These are phyloP conservation scores for Lasioglossum oenotherae DNA, from an alignment of 2,888 invertebrate species.

Conservation along the genomic window DNA sequence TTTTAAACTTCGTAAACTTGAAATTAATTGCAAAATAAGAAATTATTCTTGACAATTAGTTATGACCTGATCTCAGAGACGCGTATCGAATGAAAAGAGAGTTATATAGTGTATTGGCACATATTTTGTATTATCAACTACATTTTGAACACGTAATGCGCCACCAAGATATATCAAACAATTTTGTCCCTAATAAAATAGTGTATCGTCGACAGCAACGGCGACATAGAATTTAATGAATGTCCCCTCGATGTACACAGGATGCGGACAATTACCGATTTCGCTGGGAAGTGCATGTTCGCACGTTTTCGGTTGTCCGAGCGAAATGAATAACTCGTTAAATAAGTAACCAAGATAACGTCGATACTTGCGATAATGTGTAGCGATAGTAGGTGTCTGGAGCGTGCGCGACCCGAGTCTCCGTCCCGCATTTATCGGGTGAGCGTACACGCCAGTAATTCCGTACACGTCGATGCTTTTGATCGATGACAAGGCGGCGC, in stretches of 20 bases:
- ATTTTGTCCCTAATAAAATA: not conserved
- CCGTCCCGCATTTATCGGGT: constrained; percentile 27
- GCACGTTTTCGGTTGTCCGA: not conserved
- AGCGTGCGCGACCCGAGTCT: constrained; percentile 12
- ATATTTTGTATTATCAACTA: not conserved
- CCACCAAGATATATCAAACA: not conserved
- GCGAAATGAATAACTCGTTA: constrained; percentile 5
- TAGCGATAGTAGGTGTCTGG: not conserved
- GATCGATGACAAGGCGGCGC: constrained; percentile 31
- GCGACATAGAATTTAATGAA: not conserved
- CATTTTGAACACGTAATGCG: not conserved
- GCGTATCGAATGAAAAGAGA: too few relatives aligned
- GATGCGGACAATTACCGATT: not conserved
- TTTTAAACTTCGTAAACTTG: too few relatives aligned
- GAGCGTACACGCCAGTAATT: constrained; percentile 4
- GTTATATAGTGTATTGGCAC: too few relatives aligned
- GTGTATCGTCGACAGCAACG: not conserved
- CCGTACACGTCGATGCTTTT: constrained; percentile 7
- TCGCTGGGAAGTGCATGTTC: not conserved
- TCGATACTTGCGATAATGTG: constrained; percentile 4
- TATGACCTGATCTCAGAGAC: too few relatives aligned
- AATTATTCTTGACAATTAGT: too few relatives aligned
- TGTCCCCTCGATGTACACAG: not conserved
- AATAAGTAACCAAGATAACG: constrained; percentile 7
- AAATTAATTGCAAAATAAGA: too few relatives aligned